Conservation (phyloP, 1,140 invertebrate genomes). For the Drosophila baimaii region DNA sequence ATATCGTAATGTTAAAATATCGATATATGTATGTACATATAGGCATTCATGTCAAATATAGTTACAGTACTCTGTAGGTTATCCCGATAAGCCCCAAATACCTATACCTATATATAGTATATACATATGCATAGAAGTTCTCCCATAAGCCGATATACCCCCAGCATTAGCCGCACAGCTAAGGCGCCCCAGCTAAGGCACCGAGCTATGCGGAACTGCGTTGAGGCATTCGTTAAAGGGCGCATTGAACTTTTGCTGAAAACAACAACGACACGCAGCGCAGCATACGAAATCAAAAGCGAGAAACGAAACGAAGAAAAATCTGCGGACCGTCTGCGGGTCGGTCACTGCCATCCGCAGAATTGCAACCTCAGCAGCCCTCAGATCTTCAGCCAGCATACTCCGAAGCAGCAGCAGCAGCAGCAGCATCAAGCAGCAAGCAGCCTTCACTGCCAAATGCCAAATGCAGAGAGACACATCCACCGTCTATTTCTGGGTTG, state of each 20-base stretch:
- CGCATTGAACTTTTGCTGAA: conserved; percentile 70
- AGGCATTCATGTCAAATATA: too few relatives aligned
- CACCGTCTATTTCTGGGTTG: conserved; percentile 9
- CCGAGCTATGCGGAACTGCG: conserved; percentile 66
- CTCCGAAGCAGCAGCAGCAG: neutral
- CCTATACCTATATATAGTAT: neutral
- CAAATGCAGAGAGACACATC: conserved; percentile 34
- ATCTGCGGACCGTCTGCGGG: conserved; percentile 58
- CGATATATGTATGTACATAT: too few relatives aligned
- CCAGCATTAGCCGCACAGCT: neutral
- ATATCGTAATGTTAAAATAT: too few relatives aligned
- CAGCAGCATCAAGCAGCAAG: conserved; percentile 1
- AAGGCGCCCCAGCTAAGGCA: conserved; percentile 11
- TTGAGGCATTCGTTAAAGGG: conserved; percentile 52
- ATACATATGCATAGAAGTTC: too few relatives aligned
- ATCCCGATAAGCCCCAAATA: neutral
- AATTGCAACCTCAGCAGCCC: conserved; percentile 32
- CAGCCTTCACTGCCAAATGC: conserved; percentile 30
- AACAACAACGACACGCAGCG: conserved; percentile 24
- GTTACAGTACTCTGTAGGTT: too few relatives aligned
- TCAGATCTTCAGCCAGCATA: conserved; percentile 16
- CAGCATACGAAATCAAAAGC: conserved; percentile 30
- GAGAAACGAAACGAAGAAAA: conserved; percentile 37
- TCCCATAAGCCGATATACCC: conserved; percentile 2
- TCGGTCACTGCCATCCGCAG: conserved; percentile 61